Base-by-base conservation (phyloP, 2,888 invertebrate species). In the Diabrotica balteata region DNA sequence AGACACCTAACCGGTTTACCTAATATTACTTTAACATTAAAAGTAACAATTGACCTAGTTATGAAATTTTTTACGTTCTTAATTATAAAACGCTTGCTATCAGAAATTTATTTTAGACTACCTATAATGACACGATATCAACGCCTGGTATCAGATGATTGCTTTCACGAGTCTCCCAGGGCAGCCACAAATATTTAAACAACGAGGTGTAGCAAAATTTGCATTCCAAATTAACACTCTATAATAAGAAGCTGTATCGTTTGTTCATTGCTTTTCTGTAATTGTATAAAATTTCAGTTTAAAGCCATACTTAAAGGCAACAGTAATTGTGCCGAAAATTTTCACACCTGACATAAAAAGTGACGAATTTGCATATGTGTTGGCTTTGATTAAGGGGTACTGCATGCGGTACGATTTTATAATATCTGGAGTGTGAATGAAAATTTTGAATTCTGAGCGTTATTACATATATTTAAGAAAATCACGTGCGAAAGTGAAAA, bases 151-250 rank as follows among this genome's bases (percentile, higher is more conserved):
- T 61, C 61, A 22, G 61, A 52, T 61, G 52, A 59, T 59, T 49
- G 47, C 8, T n/a, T 11, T 22, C 51, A 17, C 44, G 52, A 66
- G 60, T 50, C 60, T 60, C 44, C 49, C 60, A 60, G 52, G 44
- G 52, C 52, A 52, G 22, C 59, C 63, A 68, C 71, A 71, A 69
- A 73, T 65, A 71, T 71, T 71, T 66, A 69, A 73, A 64, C 69
- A 66, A 50, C 57, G 57, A 65, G 62, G 44, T 66, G 58, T 54
- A 43, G 51, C 45, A 32, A 52, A 69, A 71, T 73, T 73, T 73
- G 67, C 74, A 72, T 73, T 57, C 46, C 66, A 71, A 73, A 74
- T 74, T 70, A 72, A 65, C 67, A 66, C 64, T 62, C 69, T 69
- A 66, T 59, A 71, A 67, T 69, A 70, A 73, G 67, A 64, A 65